Base-by-base conservation (phyloP, 2,797 vertebrate genomes). In the Coluber constrictor region DNA sequence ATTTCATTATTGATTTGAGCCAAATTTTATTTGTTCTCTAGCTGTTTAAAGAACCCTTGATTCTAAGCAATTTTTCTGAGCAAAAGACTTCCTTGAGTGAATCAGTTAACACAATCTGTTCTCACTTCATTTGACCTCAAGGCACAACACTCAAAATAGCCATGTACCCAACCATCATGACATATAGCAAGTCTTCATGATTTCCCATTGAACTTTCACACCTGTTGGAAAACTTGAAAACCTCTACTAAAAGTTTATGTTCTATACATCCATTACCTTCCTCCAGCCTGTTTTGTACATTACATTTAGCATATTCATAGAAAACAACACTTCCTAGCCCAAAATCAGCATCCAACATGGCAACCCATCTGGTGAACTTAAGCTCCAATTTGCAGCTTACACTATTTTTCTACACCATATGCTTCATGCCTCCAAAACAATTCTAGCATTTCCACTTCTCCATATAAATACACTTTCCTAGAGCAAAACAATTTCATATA, bases 331-430 rank as follows among this genome's bases (percentile, higher is more conserved):
- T 54, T 83, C 56, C n/a, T 47, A 32, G 25, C 66, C 47, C 70
- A 18, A 93, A 91, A 86, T 51, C 70, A 91, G 59, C 87, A 93
- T n/a, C 25, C 16, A 86, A 60, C 23, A 86, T 89, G 86, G n/a
- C 56, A 91, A 57, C 23, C 90, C 87, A 88, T 93, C 86, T 91
- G 66, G 47, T 32, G 70, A 89, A 86, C 47, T 13, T 55, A 86
- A 66, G 32, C 57, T 90, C 51, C 57, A 93, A 63, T 74, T 89
- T 91, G 27, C 51, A 89, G 18, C 66, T 18, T 89, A 89, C 27
- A 11, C 57, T 63, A 32, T 37, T 59, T 74, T 87, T 87, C 89
- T 90, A 70, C 37, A 74, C 79, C 89, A 93, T 89, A 91, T 89
- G 70, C 16, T 60, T 59, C 63, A 54, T 86, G 51, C 57, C 70